Percentiles rank a stretch among this genome's conserved stretches.
Evolutionary conservation across 1,140 invertebrate species (phyloP).

Genomic region (Euglossa dilemma): DNA sequence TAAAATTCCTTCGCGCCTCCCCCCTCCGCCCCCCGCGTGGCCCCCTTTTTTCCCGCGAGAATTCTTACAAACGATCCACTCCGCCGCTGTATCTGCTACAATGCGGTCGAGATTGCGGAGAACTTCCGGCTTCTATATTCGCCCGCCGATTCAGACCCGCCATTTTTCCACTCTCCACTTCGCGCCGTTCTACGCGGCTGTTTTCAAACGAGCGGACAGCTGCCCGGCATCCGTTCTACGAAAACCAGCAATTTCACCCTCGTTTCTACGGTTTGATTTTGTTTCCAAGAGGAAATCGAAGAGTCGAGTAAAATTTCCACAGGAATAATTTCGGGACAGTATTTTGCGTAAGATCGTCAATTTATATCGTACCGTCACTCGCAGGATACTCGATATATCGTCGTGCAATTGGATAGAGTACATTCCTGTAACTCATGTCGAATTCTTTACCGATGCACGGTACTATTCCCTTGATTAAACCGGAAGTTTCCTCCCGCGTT

Average conservation of each 20-base stretch:
- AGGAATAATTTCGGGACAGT: background rate
- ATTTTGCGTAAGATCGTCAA: too few relatives aligned
- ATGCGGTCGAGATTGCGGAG: slow-evolving; percentile 57
- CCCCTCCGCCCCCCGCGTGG: background rate
- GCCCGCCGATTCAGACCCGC: slow-evolving; percentile 43
- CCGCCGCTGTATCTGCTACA: slow-evolving; percentile 44
- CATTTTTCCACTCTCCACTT: slow-evolving; percentile 18
- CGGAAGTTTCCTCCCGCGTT: background rate
- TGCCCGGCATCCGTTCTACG: background rate
- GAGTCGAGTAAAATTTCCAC: too few relatives aligned
- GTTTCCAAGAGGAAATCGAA: too few relatives aligned
- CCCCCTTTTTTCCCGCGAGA: slow-evolving; percentile 21
- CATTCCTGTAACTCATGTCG: background rate
- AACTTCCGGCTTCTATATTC: slow-evolving; percentile 57
- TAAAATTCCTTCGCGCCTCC: slow-evolving; percentile 54
- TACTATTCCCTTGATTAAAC: background rate
- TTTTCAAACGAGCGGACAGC: background rate
- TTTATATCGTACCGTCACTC: too few relatives aligned
- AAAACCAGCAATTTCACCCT: background rate
- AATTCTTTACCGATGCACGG: background rate
- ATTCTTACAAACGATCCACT: slow-evolving; percentile 55
- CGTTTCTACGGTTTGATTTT: too few relatives aligned
- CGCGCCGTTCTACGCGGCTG: too few relatives aligned
- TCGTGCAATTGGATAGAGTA: background rate
- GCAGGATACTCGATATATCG: background rate